Conservation (phyloP, 2,113 vertebrate species). For the Anser cygnoides region DNA sequence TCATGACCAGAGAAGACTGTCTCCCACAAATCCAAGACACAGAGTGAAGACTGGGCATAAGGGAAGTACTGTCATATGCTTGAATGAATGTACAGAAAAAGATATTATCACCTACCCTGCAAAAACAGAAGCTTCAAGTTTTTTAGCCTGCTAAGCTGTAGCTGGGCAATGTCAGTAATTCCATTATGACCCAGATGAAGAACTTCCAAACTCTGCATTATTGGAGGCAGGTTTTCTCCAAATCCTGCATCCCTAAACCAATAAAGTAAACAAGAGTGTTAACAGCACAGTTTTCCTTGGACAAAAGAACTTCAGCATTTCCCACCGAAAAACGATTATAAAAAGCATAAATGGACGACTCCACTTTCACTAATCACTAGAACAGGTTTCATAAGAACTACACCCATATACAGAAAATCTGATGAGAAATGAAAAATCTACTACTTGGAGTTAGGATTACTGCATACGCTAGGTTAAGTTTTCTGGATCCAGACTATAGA, state of each 20-base stretch:
- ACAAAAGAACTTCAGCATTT: not conserved
- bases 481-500: not conserved
- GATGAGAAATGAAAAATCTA: not conserved
- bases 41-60: not conserved
- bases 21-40: not conserved
- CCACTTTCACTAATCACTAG: not conserved
- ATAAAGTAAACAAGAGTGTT: not conserved
- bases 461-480: not conserved
- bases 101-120: conserved; percentile 75
- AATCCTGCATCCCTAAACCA: conserved; percentile 75
- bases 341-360: not conserved
- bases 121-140: conserved; percentile 87
- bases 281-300: not conserved
- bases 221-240: conserved; percentile 78
- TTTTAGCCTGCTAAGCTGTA: conserved; percentile 87
- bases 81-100: not conserved
- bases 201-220: conserved; percentile 89
- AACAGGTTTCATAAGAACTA: not conserved
- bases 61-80: not conserved
- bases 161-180: conserved; percentile 85
- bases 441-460: not conserved
- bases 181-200: conserved; percentile 89
- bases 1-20: not conserved
- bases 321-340: not conserved
- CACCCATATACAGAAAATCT: not conserved